Conservation (phyloP, 2,113 vertebrate genomes). For the Diadophis punctatus region DNA sequence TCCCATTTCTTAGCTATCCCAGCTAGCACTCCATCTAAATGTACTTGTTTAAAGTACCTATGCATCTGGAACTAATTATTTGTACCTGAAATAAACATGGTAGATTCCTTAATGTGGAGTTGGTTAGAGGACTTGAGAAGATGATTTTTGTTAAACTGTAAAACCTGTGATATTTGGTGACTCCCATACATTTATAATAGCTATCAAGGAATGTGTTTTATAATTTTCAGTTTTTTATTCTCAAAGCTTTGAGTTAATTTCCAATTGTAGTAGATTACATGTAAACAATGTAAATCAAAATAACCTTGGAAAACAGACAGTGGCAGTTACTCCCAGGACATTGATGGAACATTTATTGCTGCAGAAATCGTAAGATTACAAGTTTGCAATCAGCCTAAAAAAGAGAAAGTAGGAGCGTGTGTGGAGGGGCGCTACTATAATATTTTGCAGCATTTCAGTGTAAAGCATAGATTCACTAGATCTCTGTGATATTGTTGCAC, state of each 20-base stretch:
- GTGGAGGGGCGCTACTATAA: not conserved
- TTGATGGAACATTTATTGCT: not conserved
- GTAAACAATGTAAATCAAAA: not conserved
- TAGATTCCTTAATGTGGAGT: not conserved
- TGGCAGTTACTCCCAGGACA: not conserved
- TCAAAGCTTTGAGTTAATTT: not conserved
- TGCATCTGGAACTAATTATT: not conserved
- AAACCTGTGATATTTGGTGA: not conserved
- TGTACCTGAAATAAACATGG: not conserved
- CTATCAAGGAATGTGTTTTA: not conserved
- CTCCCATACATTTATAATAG: not conserved
- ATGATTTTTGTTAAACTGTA: not conserved
- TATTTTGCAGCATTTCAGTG: not conserved
- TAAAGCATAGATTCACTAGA: not conserved
- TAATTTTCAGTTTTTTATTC: not conserved
- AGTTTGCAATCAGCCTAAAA: not conserved
- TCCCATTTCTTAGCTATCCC: not conserved
- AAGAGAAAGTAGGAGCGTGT: not conserved
- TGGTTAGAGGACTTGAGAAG: not conserved
- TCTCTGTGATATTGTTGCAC: not conserved
- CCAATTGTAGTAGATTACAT: not conserved
- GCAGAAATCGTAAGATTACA: not conserved
- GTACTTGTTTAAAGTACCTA: not conserved
- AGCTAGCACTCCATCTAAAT: not conserved
- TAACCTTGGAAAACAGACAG: not conserved